phyloP scores from a whole-genome alignment of 2,113 vertebrate genomes.

The Butorides virescens region DNA sequence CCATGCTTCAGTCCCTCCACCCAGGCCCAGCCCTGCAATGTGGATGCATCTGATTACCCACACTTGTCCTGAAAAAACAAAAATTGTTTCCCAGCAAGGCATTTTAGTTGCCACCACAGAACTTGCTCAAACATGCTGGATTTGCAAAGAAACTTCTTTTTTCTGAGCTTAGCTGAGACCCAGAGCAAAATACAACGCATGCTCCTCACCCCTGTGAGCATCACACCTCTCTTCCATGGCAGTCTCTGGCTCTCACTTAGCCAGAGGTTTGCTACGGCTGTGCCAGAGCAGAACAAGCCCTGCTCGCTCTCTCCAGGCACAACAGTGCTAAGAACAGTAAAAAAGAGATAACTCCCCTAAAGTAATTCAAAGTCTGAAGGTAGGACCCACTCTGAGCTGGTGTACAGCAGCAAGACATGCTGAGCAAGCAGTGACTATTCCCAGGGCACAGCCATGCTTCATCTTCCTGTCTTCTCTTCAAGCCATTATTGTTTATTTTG shows the following conservation, averaged over 20 bases:
- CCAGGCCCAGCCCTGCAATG: not conserved
- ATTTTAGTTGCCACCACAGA: not conserved
- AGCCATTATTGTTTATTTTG: slow-evolving; percentile 27
- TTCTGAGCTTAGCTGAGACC: not conserved
- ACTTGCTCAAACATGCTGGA: not conserved
- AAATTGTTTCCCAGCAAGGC: not conserved
- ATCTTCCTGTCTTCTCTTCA: not conserved
- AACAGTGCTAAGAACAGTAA: not conserved
- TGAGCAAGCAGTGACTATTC: slow-evolving; percentile 9
- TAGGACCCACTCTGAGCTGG: not conserved
- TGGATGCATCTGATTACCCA: not conserved
- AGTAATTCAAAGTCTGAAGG: not conserved
- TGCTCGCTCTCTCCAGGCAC: not conserved
- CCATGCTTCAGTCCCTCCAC: not conserved
- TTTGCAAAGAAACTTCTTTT: not conserved
- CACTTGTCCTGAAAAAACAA: not conserved
- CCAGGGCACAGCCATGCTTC: not conserved
- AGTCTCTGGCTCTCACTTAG: not conserved
- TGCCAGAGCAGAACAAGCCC: not conserved
- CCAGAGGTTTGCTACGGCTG: not conserved
- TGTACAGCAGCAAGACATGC: not conserved
- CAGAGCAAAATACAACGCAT: not conserved
- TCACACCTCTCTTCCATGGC: not conserved
- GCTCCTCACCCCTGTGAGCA: not conserved
- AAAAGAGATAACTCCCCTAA: not conserved